phyloP scores from a whole-genome alignment of 1,140 invertebrate genomes.

The Patella vulgata region DNA sequence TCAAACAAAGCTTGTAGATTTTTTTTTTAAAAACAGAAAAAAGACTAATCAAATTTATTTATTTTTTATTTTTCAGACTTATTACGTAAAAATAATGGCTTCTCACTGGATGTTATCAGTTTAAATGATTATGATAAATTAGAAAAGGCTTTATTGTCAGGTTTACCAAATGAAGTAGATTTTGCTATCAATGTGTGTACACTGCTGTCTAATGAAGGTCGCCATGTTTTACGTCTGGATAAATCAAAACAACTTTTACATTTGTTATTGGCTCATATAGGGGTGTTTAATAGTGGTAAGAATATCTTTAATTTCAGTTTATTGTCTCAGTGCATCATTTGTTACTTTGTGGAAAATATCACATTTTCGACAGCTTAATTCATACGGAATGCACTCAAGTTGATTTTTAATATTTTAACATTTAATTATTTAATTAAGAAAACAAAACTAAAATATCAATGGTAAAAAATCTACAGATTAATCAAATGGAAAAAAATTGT shows the following conservation, averaged over 20 bases:
- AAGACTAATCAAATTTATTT: no score
- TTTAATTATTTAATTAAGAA: no score
- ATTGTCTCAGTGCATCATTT: no score
- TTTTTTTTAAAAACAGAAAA: no score
- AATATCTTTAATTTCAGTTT: constrained; percentile 48
- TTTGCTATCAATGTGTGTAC: constrained; percentile 98
- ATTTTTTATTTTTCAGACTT: constrained; percentile 71
- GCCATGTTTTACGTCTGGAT: constrained; percentile 84
- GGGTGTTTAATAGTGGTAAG: constrained; percentile 88
- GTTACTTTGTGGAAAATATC: no score
- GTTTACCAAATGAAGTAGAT: constrained; percentile 98
- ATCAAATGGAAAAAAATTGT: no score
- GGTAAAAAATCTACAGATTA: no score
- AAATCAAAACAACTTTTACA: constrained; percentile 87
- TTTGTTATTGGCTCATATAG: constrained; percentile 90
- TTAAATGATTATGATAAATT: constrained; percentile 88
- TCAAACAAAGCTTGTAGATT: no score
- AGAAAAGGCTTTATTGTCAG: constrained; percentile 88
- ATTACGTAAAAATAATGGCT: constrained; percentile 73
- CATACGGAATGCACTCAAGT: no score
- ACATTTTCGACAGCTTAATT: no score
- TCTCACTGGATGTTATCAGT: constrained; percentile 79
- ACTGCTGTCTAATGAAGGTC: constrained; percentile 91
- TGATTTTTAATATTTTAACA: no score
- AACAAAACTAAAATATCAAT: no score